Percentiles rank a stretch among this genome's conserved stretches.
phyloP scores from a whole-genome alignment of 2,888 invertebrate species.

The Mythimna impura region DNA sequence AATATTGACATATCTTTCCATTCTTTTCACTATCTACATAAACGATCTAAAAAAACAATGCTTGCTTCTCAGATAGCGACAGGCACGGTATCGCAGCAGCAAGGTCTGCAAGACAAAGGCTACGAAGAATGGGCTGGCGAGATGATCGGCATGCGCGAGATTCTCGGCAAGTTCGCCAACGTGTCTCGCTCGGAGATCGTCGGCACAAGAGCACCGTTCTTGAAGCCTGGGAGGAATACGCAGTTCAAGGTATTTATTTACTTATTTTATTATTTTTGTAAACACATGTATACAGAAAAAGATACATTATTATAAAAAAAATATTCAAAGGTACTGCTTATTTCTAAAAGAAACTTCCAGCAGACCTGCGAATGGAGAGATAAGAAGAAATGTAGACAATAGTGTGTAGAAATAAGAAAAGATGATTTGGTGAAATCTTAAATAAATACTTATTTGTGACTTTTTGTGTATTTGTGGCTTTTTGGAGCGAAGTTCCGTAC shows the following conservation, averaged over 20 bases:
- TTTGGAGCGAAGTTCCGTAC: too few relatives aligned
- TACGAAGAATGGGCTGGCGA: conserved; percentile 98
- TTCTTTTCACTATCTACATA: conserved; percentile 17
- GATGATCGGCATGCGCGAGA: conserved; percentile 98
- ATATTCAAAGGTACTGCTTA: too few relatives aligned
- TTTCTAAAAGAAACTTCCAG: too few relatives aligned
- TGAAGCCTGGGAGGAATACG: conserved; percentile 97
- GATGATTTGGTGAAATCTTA: too few relatives aligned
- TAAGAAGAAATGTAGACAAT: too few relatives aligned
- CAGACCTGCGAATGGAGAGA: too few relatives aligned
- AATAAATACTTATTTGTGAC: too few relatives aligned
- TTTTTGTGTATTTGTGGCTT: too few relatives aligned
- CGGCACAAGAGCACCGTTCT: conserved; percentile 96
- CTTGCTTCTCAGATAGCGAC: conserved; percentile 86
- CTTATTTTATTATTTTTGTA: too few relatives aligned
- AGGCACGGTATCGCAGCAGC: conserved; percentile 92
- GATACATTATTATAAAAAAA: too few relatives aligned
- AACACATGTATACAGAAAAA: too few relatives aligned
- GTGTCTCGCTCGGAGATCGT: conserved; percentile 95
- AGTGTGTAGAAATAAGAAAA: too few relatives aligned
- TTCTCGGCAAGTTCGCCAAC: conserved; percentile 95
- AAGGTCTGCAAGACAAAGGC: conserved; percentile 96
- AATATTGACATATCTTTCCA: conserved; percentile 19
- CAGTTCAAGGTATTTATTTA: conserved; percentile 94
- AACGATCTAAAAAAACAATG: conserved; percentile 25